Conservation (phyloP, 2,888 invertebrate genomes). For the Tipula helvola region DNA sequence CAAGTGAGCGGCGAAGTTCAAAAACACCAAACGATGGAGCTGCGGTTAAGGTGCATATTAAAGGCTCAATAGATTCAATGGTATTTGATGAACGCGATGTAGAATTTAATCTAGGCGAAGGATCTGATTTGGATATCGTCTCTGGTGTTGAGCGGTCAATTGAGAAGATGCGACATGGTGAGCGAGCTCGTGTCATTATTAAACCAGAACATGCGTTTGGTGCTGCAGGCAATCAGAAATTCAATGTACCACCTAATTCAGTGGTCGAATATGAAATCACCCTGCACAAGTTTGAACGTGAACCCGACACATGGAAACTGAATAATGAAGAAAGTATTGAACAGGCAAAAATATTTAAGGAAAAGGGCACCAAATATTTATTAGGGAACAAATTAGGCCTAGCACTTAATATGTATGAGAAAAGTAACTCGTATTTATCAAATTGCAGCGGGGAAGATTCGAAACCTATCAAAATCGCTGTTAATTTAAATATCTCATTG, state of each 20-base stretch:
- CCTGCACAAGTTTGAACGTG: slow-evolving; percentile 70
- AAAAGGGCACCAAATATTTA: slow-evolving; percentile 83
- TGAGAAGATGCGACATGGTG: slow-evolving; percentile 66
- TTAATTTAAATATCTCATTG: slow-evolving; percentile 69
- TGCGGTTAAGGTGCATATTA: slow-evolving; percentile 47
- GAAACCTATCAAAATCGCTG: slow-evolving; percentile 49
- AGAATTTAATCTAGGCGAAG: slow-evolving; percentile 77
- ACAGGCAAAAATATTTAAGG: slow-evolving; percentile 70
- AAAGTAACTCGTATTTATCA: slow-evolving; percentile 38
- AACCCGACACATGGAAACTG: slow-evolving; percentile 63
- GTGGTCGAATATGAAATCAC: slow-evolving; percentile 69
- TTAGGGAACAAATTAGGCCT: slow-evolving; percentile 62
- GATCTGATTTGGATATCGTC: slow-evolving; percentile 57
- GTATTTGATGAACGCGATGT: slow-evolving; percentile 62
- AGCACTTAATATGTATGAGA: slow-evolving; percentile 80
- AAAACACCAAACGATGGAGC: slow-evolving; percentile 71
- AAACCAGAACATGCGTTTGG: slow-evolving; percentile 74
- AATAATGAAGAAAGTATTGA: slow-evolving; percentile 65
- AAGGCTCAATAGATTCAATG: slow-evolving; percentile 23
- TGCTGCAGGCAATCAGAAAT: slow-evolving; percentile 48
- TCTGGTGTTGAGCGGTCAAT: slow-evolving; percentile 74
- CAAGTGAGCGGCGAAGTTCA: slow-evolving; percentile 50
- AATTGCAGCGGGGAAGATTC: slow-evolving; percentile 30
- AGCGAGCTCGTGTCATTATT: slow-evolving; percentile 60
- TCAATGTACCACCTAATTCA: slow-evolving; percentile 67